Evolutionary conservation across 2,113 vertebrate species (phyloP), one percentile per base, ranked within the genome.

Genomic region (Anarhynchus alexandrinus): DNA sequence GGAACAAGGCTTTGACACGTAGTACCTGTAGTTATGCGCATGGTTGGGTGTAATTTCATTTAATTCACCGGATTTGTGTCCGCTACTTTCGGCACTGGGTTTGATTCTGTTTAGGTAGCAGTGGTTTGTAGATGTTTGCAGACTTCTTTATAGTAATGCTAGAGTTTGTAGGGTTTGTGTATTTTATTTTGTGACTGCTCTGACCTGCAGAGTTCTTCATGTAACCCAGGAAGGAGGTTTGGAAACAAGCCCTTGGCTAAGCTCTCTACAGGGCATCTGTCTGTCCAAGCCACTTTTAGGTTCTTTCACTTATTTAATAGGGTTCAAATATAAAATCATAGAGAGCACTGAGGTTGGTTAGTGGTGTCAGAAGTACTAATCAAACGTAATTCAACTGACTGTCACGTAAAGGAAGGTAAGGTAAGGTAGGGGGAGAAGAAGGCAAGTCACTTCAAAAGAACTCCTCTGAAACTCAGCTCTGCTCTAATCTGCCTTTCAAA

Each of bases 401-500:
- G 71, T 95, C 57, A 59, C 72, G 57, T 94, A 82, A 95, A 86
- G 64, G 76, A 93, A 88, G 77, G 67, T 47, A 73, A 84, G 92
- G 61, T 90, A 45, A 86, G 84, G 95, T 34, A 51, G 55, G 27
- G 65, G 49, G 85, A 66, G 72, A 92, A 96, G 91, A 13, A 29
- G 85, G 73, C 92, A 89, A 93, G 90, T 94, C 86, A 80, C 94
- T 96, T 97, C 96, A 96, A 90, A 97, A 96, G 90, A 90, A 71
- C 69, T 94, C 45, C 55, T 90, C 84, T 94, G 95, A 97, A 94
- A 85, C 91, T 91, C 54, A n/a, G 65, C 65, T 93, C 86, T 94
- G 59, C 86, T 96, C 88, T 90, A 21, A 96, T 96, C 93, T 84
- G 42, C 71, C 86, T 96, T 97, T 98, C 90, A 97, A 95, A 97